Evolutionary conservation across 2,113 vertebrate species (phyloP).

Genomic region (Siphamia tubifer): DNA sequence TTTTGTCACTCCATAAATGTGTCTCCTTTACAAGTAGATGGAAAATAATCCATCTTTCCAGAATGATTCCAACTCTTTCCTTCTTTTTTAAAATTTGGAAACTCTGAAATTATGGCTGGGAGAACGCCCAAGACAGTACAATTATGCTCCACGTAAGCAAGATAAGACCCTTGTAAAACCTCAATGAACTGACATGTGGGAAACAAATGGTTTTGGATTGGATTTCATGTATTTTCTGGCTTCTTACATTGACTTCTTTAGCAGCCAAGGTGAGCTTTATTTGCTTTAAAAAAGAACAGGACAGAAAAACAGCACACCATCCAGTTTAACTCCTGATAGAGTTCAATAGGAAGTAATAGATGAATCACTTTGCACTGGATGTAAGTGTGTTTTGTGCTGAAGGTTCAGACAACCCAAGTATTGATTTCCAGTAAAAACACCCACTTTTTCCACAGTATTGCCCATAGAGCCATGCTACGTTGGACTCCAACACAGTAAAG

Average conservation of each 20-base stretch:
- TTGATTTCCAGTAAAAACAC: slow-evolving; percentile 27
- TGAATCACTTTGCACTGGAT: neutral
- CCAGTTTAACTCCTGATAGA: neutral
- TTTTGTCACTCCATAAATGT: neutral
- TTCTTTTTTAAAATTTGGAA: neutral
- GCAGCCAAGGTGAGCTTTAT: neutral
- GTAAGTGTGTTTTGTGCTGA: neutral
- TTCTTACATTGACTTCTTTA: neutral
- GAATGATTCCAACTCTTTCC: neutral
- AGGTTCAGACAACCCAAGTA: neutral
- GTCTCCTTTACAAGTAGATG: neutral
- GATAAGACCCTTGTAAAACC: too few relatives aligned
- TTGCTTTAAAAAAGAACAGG: neutral
- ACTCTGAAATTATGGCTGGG: neutral
- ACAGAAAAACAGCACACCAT: neutral
- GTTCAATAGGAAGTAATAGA: too few relatives aligned
- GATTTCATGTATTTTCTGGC: neutral
- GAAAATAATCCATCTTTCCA: slow-evolving; percentile 1
- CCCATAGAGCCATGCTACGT: neutral
- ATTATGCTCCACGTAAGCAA: neutral
- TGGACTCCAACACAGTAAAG: neutral
- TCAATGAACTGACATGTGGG: neutral
- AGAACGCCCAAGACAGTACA: neutral
- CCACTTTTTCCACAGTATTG: neutral
- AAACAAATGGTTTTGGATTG: neutral